Evolutionary conservation across 2,888 invertebrate species (phyloP).

Genomic region (Eupithecia vulgata): DNA sequence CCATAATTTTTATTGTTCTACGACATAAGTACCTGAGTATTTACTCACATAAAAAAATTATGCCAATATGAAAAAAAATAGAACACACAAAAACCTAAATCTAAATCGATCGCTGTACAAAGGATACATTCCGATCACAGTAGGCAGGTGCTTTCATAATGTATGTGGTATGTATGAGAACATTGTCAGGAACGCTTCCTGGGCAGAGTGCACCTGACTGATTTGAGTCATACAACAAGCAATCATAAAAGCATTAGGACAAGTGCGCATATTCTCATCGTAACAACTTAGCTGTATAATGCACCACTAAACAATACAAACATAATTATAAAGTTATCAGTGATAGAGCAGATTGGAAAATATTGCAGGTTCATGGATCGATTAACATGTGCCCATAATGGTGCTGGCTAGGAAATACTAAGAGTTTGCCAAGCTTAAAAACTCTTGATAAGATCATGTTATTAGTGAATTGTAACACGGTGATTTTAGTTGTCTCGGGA

Average conservation of each 20-base stretch:
- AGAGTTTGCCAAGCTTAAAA: not conserved
- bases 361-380: not conserved
- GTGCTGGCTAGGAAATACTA: not conserved
- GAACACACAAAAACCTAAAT: no score
- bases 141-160: not conserved
- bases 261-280: not conserved
- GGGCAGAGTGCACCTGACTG: conserved; percentile 1
- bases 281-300: not conserved
- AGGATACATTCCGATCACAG: not conserved
- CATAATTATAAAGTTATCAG: not conserved
- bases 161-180: not conserved
- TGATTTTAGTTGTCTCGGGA: not conserved
- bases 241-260: conserved; percentile 3
- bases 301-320: not conserved
- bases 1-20: no score
- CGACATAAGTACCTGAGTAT: no score
- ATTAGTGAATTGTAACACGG: no score
- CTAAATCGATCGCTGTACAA: not conserved
- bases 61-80: no score
- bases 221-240: conserved; percentile 14
- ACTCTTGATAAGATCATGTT: not conserved
- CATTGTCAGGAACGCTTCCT: conserved; percentile 4
- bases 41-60: no score
- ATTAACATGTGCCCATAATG: not conserved
- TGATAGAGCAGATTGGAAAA: not conserved